A percentile compares a stretch with the other conserved stretches of the same genome.
Conservation (phyloP, 2,113 vertebrate genomes). For the Capreolus pygargus region DNA sequence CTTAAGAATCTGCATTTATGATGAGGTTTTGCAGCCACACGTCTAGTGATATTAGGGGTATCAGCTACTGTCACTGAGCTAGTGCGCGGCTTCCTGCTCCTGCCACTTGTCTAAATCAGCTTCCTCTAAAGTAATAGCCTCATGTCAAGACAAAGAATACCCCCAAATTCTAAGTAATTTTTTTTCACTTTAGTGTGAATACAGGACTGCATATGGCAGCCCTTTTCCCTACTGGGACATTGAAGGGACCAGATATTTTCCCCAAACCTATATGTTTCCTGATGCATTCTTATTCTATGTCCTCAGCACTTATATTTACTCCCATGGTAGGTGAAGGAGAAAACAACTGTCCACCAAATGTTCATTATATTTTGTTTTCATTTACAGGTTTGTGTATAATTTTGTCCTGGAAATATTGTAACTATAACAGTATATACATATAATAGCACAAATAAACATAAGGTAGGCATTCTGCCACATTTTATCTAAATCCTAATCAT, state of each 20-base stretch:
- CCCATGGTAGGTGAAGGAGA: not conserved
- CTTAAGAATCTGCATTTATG: not conserved
- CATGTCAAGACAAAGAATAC: not conserved
- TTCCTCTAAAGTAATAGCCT: not conserved
- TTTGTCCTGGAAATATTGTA: constrained; percentile 7
- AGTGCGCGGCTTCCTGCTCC: not conserved
- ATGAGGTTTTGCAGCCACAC: not conserved
- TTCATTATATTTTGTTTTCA: constrained; percentile 1
- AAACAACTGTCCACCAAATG: constrained; percentile 2
- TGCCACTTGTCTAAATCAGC: not conserved
- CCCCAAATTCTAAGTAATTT: not conserved
- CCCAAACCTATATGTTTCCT: not conserved
- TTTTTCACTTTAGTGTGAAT: not conserved
- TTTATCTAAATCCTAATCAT: constrained; percentile 50
- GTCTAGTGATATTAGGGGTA: not conserved
- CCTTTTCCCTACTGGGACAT: not conserved
- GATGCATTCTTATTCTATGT: not conserved
- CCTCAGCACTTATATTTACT: not conserved
- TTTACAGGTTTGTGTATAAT: constrained; percentile 18
- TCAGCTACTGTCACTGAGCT: not conserved
- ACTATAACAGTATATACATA: not conserved
- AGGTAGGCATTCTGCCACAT: constrained; percentile 3
- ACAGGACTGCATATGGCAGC: not conserved
- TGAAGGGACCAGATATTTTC: not conserved
- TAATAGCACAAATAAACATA: constrained; percentile 32